Base-by-base conservation (phyloP, 2,797 vertebrate species). In the Phrynocephalus forsythii region DNA sequence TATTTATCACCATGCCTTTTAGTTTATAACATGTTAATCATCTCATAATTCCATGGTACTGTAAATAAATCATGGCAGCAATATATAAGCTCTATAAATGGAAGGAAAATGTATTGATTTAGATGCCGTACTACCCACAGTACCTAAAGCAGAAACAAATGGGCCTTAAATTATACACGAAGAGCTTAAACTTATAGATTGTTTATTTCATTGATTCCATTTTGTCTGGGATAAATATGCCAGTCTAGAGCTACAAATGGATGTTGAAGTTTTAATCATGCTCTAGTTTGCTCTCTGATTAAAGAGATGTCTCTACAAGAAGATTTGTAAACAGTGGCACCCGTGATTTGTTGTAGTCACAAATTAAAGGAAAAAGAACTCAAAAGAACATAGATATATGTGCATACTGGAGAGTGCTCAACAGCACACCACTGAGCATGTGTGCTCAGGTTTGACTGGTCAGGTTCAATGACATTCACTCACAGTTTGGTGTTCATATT, bases 181-280 rank as follows among this genome's bases (percentile, higher is more conserved):
- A 86, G 80, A 82, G 33, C 86, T 94, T 90, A 77, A 78, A 63
- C 79, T 92, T 88, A 75, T 63, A 84, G 76, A 82, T 78, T 22
- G 2, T 79, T 92, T 86, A 82, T 79, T 94, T 93, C 79, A 89
- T 90, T 87, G 82, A 16, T 68, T 87, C 75, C 1, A 76, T 80
- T 92, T 83, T 91, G 2, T 0, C 56, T 80, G 66, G 48, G 77
- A 84, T 86, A 79, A 1, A 72, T 86, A 85, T 87, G 50, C 86
- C 82, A 93, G 87, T 94, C 72, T 90, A 85, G 44, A 89, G 84
- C 83, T 24, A 44, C 87, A 86, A 90, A 67, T 85, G 73, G 82
- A 86, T 84, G 91, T 56, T 88, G 56, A 91, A 87, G 89, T 50
- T 6, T 88, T 81, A 91, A 90, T 88, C 11, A 82, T 87, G 89